Percentiles rank a stretch among this genome's conserved stretches.
Conservation (phyloP, 2,113 vertebrate species). For the Ptilorrhoa leucosticta region DNA sequence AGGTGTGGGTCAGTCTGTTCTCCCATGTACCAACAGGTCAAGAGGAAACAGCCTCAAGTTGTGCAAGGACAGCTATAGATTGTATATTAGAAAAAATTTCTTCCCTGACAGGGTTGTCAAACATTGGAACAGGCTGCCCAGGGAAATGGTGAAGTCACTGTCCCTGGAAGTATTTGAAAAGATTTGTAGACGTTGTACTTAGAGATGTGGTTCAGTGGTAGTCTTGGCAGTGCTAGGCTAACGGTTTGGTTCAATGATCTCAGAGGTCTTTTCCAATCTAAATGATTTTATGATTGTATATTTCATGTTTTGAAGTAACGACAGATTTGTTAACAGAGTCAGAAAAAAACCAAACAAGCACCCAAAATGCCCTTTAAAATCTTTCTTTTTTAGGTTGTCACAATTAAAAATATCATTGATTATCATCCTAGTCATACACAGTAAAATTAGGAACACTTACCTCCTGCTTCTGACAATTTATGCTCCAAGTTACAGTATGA, state of each 20-base stretch:
- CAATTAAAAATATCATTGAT: neutral
- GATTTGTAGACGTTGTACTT: neutral
- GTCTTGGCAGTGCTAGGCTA: neutral
- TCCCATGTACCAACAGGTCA: neutral
- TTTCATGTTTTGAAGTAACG: neutral
- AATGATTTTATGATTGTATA: neutral
- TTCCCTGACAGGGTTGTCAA: neutral
- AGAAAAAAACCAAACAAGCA: rapidly evolving
- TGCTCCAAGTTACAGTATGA: neutral
- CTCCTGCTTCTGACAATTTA: neutral
- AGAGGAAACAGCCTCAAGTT: neutral
- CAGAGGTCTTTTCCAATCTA: neutral
- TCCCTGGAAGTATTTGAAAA: neutral
- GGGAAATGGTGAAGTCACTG: neutral
- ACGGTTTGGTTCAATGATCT: neutral
- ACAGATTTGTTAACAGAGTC: neutral
- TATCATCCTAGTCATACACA: neutral
- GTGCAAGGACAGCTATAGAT: too few species aligned
- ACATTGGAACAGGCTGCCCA: neutral
- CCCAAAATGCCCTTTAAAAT: neutral
- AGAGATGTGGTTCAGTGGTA: neutral
- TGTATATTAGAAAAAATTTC: neutral
- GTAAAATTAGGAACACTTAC: neutral
- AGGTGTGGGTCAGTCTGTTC: neutral
- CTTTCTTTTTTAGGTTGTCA: neutral